phyloP scores from a whole-genome alignment of 2,888 invertebrate genomes.

The Pachycephus smyrnensis region DNA sequence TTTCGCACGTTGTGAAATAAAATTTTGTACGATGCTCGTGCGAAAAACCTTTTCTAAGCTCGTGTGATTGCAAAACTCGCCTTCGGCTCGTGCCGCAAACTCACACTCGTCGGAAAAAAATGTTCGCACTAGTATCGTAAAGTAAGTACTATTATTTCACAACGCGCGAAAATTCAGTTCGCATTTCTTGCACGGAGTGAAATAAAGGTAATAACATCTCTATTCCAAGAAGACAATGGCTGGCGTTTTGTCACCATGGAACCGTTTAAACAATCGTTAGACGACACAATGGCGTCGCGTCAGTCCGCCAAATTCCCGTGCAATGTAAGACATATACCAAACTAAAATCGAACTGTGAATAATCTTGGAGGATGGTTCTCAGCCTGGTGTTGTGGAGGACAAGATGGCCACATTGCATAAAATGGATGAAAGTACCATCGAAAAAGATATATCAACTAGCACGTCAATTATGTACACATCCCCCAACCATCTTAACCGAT shows the following conservation, averaged over 20 bases:
- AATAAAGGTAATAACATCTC: not conserved
- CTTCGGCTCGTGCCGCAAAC: no score
- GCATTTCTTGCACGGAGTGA: no score
- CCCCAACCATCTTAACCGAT: conserved; percentile 41
- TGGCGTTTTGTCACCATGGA: conserved; percentile 41
- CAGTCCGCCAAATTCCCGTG: not conserved
- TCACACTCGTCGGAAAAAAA: no score
- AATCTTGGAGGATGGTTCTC: not conserved
- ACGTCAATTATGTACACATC: not conserved
- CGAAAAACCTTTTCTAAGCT: no score
- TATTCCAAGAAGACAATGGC: not conserved
- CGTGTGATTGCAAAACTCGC: no score
- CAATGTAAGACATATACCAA: not conserved
- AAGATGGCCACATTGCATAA: not conserved
- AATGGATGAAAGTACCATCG: not conserved
- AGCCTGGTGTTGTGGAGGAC: not conserved
- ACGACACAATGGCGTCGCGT: conserved; percentile 2
- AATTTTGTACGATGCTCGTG: no score
- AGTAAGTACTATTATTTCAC: no score
- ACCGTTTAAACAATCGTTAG: conserved; percentile 47
- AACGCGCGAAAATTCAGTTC: no score
- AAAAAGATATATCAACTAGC: not conserved
- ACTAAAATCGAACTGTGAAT: not conserved
- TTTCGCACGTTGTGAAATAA: no score
- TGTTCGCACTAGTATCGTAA: no score